Evolutionary conservation across 2,797 vertebrate genomes (phyloP).

Genomic region (Nyctibius grandis): DNA sequence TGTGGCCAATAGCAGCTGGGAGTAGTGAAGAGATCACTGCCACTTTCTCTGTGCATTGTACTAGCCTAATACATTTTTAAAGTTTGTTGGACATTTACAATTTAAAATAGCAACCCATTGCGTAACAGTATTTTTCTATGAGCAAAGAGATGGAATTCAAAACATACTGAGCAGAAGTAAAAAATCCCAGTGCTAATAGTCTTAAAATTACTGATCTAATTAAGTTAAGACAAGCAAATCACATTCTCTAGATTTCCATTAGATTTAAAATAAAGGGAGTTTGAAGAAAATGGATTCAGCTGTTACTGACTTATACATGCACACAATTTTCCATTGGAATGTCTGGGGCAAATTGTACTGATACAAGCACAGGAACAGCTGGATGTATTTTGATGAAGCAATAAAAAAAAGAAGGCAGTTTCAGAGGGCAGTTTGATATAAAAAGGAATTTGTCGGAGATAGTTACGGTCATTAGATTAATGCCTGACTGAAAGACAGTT

Average conservation of each 20-base stretch:
- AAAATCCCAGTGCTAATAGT: slow-evolving; percentile 28
- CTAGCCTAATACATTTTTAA: slow-evolving; percentile 7
- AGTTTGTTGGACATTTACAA: neutral
- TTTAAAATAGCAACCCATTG: slow-evolving; percentile 36
- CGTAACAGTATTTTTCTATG: slow-evolving; percentile 1
- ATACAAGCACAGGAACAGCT: slow-evolving; percentile 44
- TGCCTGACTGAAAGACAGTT: slow-evolving; percentile 15
- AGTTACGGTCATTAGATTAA: slow-evolving; percentile 23
- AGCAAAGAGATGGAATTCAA: slow-evolving; percentile 24
- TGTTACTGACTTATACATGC: slow-evolving; percentile 35
- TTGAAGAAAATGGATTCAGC: slow-evolving; percentile 56
- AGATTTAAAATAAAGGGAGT: slow-evolving; percentile 36
- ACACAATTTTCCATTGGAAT: slow-evolving; percentile 42
- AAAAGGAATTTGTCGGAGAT: slow-evolving; percentile 23
- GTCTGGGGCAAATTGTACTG: slow-evolving; percentile 44
- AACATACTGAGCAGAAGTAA: slow-evolving; percentile 46
- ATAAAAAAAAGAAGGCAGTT: neutral
- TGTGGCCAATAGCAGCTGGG: slow-evolving; percentile 32
- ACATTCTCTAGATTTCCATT: slow-evolving; percentile 28
- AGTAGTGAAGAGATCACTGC: slow-evolving; percentile 38
- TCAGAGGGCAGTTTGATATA: slow-evolving; percentile 16
- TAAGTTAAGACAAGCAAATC: slow-evolving; percentile 49
- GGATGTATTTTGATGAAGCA: slow-evolving; percentile 53
- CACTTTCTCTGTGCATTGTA: slow-evolving; percentile 19
- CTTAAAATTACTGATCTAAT: slow-evolving; percentile 39